Percentiles rank a stretch among this genome's conserved stretches.
phyloP scores from a whole-genome alignment of 2,113 vertebrate species.

The Speoplatyrhinus poulsoni region DNA sequence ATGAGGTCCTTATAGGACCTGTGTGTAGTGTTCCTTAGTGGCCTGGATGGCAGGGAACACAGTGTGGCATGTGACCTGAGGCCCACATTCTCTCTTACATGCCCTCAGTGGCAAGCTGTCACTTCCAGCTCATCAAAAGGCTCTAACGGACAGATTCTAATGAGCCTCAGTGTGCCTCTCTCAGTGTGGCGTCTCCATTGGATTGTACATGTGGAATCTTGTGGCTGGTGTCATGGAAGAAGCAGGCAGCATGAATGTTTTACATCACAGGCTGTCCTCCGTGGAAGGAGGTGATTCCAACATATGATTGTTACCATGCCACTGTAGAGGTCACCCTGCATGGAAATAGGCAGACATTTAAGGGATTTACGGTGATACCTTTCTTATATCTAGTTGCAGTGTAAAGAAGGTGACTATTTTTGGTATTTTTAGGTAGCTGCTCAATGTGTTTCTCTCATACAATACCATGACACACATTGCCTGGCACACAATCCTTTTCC shows the following conservation, averaged over 20 bases:
- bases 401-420: too few relatives aligned
- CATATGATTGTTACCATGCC: too few relatives aligned
- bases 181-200: constrained; percentile 53
- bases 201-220: constrained; percentile 49
- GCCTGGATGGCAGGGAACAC: constrained; percentile 50
- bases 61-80: constrained; percentile 57
- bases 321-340: constrained; percentile 54
- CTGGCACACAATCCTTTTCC: not conserved
- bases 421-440: too few relatives aligned
- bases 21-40: constrained; percentile 56
- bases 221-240: constrained; percentile 49
- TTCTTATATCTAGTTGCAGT: too few relatives aligned
- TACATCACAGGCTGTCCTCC: constrained; percentile 50
- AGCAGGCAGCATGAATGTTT: constrained; percentile 20
- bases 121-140: constrained; percentile 53
- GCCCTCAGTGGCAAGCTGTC: constrained; percentile 51
- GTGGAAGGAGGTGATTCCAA: constrained; percentile 8
- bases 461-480: not conserved
- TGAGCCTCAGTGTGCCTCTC: constrained; percentile 66
- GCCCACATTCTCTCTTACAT: constrained; percentile 54
- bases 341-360: too few relatives aligned
- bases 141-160: constrained; percentile 65
- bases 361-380: too few relatives aligned
- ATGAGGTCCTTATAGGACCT: constrained; percentile 47
- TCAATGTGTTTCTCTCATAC: not conserved